Conservation (phyloP, 2,888 invertebrate species). For the Argyresthia albistria region DNA sequence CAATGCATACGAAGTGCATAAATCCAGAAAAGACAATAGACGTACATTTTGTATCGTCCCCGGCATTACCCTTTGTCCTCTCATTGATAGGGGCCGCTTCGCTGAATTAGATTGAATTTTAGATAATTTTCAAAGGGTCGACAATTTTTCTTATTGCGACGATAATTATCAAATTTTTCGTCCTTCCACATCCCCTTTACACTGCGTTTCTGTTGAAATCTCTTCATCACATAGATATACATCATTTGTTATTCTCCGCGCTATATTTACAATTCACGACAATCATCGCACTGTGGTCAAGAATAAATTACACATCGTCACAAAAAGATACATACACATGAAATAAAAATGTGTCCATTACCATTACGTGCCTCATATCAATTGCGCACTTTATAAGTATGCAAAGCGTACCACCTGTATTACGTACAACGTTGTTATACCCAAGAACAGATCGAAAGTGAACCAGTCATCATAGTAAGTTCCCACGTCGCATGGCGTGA, state of each 20-base stretch:
- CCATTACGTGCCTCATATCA: background rate
- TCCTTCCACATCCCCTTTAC: background rate
- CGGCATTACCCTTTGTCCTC: slow-evolving; percentile 53
- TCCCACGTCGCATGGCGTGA: slow-evolving; percentile 14
- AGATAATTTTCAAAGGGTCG: slow-evolving; percentile 55
- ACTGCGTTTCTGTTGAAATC: background rate
- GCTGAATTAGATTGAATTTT: slow-evolving; percentile 64
- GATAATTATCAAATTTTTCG: slow-evolving; percentile 1
- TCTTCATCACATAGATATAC: no score
- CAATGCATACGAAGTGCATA: slow-evolving; percentile 55
- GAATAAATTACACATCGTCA: no score
- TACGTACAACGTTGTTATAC: background rate
- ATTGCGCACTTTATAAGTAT: background rate
- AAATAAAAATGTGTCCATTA: no score
- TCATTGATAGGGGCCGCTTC: slow-evolving; percentile 43
- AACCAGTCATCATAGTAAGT: slow-evolving; percentile 5
- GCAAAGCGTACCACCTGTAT: background rate
- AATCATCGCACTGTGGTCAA: no score
- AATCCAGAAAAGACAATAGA: slow-evolving; percentile 60
- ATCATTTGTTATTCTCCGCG: background rate
- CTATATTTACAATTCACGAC: background rate
- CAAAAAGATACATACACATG: no score
- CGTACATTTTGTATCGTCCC: slow-evolving; percentile 19
- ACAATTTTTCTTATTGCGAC: slow-evolving; percentile 41
- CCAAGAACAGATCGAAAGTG: slow-evolving; percentile 4